A percentile compares a stretch with the other conserved stretches of the same genome.
Conservation (phyloP, 2,888 invertebrate species). For the Lapara coniferarum region DNA sequence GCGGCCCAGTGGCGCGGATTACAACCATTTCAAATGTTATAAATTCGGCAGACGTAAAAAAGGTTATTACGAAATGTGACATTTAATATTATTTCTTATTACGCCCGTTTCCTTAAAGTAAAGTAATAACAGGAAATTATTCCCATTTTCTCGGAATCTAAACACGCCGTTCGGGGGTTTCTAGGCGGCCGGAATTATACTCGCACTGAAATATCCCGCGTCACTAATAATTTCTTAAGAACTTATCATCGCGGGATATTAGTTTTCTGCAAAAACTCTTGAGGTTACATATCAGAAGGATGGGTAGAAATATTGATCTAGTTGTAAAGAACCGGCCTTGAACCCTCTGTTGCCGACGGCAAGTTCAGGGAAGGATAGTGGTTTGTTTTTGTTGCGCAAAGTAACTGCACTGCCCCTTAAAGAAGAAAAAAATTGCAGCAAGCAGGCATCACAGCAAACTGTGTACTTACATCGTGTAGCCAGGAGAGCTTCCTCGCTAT, state of each 20-base stretch:
- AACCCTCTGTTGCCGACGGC: neutral
- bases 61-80: slow-evolving; percentile 17
- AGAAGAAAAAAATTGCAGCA: too few species aligned
- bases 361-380: neutral
- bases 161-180: slow-evolving; percentile 5
- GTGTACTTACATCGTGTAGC: slow-evolving; percentile 92
- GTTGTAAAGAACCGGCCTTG: slow-evolving; percentile 6
- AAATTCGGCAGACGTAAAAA: slow-evolving; percentile 8
- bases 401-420: too few species aligned
- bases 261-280: slow-evolving; percentile 13
- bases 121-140: slow-evolving; percentile 25
- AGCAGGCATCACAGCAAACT: neutral
- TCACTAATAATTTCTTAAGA: slow-evolving; percentile 13
- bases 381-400: too few species aligned
- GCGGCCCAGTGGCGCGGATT: neutral
- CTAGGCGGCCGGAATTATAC: slow-evolving; percentile 8
- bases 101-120: slow-evolving; percentile 22
- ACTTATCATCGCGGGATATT: slow-evolving; percentile 21
- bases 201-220: slow-evolving; percentile 6
- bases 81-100: slow-evolving; percentile 24
- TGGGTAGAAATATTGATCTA: neutral
- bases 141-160: slow-evolving; percentile 24
- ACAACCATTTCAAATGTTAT: neutral
- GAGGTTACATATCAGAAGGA: neutral
- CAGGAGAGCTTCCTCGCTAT: slow-evolving; percentile 92